Evolutionary conservation across 2,113 vertebrate genomes (phyloP).

Genomic region (Gavia stellata): DNA sequence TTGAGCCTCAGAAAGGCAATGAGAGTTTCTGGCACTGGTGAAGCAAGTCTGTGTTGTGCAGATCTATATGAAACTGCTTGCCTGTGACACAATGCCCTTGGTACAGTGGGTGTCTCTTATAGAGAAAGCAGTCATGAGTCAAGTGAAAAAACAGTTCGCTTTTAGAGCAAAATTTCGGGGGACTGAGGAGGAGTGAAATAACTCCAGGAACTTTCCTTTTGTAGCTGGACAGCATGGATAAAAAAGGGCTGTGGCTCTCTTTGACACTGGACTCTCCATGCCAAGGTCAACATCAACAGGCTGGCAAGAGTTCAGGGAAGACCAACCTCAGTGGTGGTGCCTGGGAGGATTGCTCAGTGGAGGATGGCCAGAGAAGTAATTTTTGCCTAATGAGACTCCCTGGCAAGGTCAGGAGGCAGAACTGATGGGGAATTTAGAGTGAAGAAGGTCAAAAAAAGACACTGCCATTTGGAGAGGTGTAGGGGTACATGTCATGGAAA

Average conservation of each 20-base stretch:
- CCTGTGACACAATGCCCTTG: no score
- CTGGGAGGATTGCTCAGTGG: not conserved
- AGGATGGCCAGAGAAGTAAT: not conserved
- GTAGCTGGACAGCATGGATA: not conserved
- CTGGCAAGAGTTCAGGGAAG: not conserved
- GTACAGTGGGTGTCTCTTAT: not conserved
- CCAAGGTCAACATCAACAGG: not conserved
- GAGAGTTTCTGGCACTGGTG: not conserved
- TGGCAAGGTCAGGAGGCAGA: not conserved
- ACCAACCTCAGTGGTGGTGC: fast-evolving
- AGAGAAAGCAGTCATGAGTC: not conserved
- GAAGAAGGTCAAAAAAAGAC: not conserved
- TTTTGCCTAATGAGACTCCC: not conserved
- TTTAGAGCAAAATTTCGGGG: not conserved
- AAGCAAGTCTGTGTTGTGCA: not conserved
- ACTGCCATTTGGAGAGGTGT: not conserved
- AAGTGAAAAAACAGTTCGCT: not conserved
- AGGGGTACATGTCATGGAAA: not conserved
- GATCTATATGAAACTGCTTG: not conserved
- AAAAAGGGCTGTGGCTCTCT: not conserved
- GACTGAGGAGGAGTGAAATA: not conserved
- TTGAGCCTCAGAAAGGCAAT: not conserved
- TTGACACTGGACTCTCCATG: not conserved
- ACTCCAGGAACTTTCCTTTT: not conserved
- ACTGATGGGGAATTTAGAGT: not conserved